These are phyloP conservation scores for Neopipo cinnamomea DNA, from an alignment of 2,113 vertebrate species.

Conservation along the genomic window DNA sequence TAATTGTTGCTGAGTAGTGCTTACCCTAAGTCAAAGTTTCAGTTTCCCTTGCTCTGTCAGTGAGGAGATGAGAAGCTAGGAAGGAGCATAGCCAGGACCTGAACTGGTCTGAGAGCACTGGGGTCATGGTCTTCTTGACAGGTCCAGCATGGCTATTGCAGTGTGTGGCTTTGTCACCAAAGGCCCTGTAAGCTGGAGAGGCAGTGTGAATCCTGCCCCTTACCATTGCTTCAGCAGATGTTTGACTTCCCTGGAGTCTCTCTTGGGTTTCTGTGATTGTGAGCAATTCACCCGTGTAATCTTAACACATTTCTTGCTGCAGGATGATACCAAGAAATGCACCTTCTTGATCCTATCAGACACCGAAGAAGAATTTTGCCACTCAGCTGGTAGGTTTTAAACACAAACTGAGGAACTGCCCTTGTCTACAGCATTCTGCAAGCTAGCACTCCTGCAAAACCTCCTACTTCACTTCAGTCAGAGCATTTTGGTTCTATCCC, in stretches of 20 bases:
- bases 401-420: not conserved
- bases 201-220: not conserved
- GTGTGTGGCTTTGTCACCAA: not conserved
- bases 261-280: not conserved
- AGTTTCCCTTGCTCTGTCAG: rapidly evolving
- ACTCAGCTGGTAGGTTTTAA: not conserved
- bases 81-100: not conserved
- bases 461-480: not conserved
- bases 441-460: not conserved
- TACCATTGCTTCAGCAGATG: not conserved
- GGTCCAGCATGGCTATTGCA: not conserved
- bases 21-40: not conserved
- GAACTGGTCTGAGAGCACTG: rapidly evolving
- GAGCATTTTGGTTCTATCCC: not conserved
- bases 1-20: not conserved
- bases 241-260: not conserved
- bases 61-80: not conserved
- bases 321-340: not conserved
- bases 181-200: not conserved
- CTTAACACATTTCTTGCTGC: not conserved
- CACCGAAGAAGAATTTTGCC: not conserved
- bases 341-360: not conserved
- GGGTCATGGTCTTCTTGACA: too few relatives aligned
- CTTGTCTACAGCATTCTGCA: not conserved
- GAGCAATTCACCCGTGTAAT: rapidly evolving